Base-by-base conservation (phyloP, 2,888 invertebrate genomes). In the Lutraria lutraria region DNA sequence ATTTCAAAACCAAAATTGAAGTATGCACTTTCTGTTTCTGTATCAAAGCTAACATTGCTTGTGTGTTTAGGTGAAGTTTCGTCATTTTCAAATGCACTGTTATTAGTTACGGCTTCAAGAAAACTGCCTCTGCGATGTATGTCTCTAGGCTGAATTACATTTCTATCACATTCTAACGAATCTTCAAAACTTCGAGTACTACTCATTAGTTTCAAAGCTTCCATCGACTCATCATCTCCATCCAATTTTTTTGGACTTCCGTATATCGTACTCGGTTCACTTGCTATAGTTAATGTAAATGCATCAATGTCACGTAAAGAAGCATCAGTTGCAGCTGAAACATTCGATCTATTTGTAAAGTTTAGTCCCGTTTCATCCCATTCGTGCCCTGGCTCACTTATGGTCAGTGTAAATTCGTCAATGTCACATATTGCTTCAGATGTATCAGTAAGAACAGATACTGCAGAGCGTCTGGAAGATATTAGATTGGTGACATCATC, bases 1-100 rank as follows among this genome's bases (percentile, higher is more conserved):
- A 31, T 80, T 53, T 87, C 76, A 56, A 53, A 87, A 21, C 86
- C 86, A n/a, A 53, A 52, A 76, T 87, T 87, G 34, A 82, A 81
- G 72, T 82, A 82, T 8, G 86, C 82, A 13, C n/a, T 43, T 56
- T 87, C 86, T 12, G 56, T 72, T 21, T 86, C 86, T 52, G 31
- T 72, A 82, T 82, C 76, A 29, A 76, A 15, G 12, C 10, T 52
- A 52, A 53, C 13, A n/a, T 21, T 21, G n/a, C 25, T 53, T 3
- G 25, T n/a, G 1, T 25, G 29, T 34, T 63, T 34, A 4, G n/a
- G 12, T 31, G 72, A 84, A 21, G 76, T 31, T 16, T 29, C n/a
- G 25, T 85, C 63, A 16, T 34, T 68, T 29, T 86, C 81, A 68
- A 34, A 29, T 2, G 68, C 29, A 25, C 25, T 25, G 34, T 81